Percentiles rank a stretch among this genome's conserved stretches.
Conservation (phyloP, 1,140 invertebrate genomes). For the Branchinecta lynchi region DNA sequence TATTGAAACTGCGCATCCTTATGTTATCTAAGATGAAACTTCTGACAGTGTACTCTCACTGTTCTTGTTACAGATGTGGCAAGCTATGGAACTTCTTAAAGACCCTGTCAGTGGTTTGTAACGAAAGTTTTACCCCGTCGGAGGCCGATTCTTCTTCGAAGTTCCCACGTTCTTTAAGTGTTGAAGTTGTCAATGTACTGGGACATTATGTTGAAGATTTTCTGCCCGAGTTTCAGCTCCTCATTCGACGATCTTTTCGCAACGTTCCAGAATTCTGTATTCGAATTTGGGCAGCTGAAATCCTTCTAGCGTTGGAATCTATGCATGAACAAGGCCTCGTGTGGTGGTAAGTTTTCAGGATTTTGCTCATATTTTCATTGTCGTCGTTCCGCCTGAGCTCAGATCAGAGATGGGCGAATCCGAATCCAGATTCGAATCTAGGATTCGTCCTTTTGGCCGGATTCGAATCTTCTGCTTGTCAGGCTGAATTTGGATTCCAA, state of each 20-base stretch:
- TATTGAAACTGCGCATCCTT: no score
- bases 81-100: not conserved
- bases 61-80: not conserved
- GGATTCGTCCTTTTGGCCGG: no score
- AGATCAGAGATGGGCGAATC: no score
- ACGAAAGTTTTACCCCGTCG: not conserved
- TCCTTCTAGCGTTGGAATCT: not conserved
- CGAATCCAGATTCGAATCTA: no score
- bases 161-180: not conserved
- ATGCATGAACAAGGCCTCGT: not conserved
- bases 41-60: not conserved
- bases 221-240: not conserved
- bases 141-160: not conserved
- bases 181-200: no score
- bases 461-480: no score
- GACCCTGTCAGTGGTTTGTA: not conserved
- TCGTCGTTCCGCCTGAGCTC: not conserved
- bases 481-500: no score
- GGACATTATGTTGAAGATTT: not conserved
- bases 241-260: not conserved
- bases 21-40: no score
- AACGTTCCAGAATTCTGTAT: not conserved
- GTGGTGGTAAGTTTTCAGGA: not conserved
- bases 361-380: not conserved
- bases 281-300: not conserved